Percentiles rank a stretch among this genome's conserved stretches.
Evolutionary conservation across 2,888 invertebrate genomes (phyloP).

Genomic region (Drosophila koepferae): DNA sequence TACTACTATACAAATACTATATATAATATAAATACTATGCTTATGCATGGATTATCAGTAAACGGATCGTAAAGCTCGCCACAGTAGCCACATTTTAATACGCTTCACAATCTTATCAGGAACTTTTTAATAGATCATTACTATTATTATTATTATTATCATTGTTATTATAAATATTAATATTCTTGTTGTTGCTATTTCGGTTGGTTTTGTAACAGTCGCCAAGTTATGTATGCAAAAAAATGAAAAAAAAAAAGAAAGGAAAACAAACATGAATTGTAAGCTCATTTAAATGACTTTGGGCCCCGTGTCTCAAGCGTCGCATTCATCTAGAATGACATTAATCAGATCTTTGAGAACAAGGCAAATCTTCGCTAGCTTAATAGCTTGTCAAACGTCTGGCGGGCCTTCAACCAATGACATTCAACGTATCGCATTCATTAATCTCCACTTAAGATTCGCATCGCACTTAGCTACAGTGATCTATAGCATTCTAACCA

Average conservation of each 20-base stretch:
- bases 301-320: constrained; percentile 1
- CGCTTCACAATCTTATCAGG: constrained; percentile 45
- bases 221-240: constrained; percentile 13
- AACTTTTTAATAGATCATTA: constrained; percentile 21
- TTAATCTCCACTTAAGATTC: constrained; percentile 7
- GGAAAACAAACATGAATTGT: constrained; percentile 16
- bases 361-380: constrained; percentile 10
- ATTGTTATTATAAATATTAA: background rate
- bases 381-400: constrained; percentile 10
- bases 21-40: background rate
- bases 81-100: constrained; percentile 34
- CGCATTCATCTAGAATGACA: constrained; percentile 34
- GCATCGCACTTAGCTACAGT: background rate
- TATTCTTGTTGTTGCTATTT: background rate
- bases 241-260: background rate
- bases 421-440: constrained; percentile 3
- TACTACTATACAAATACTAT: too few relatives aligned
- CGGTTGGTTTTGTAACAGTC: constrained; percentile 24
- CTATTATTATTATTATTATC: background rate
- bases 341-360: constrained; percentile 31
- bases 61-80: constrained; percentile 21
- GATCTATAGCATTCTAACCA: constrained; percentile 5
- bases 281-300: constrained; percentile 38
- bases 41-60: constrained; percentile 37
- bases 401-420: constrained; percentile 3